Evolutionary conservation across 35 echinoderm and acorn worm genomes (phyloP).

Genomic region (Heliocidaris tuberculata): DNA sequence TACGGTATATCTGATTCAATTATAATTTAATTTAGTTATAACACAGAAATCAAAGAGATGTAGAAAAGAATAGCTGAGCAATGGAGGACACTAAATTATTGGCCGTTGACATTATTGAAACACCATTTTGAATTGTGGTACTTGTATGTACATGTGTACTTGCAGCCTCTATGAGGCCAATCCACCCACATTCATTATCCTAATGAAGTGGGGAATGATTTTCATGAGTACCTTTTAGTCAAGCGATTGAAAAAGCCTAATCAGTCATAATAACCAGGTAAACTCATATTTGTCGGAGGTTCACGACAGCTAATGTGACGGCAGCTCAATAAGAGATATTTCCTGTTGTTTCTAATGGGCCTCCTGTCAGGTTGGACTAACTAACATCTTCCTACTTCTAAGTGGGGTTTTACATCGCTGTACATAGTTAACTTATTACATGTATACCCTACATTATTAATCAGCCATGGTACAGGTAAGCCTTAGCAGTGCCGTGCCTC

Average conservation of each 20-base stretch:
- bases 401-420: not conserved
- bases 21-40: too few species aligned
- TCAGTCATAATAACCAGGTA: not conserved
- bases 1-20: too few species aligned
- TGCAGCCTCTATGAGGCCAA: not conserved
- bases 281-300: not conserved
- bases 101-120: too few species aligned
- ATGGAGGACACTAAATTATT: too few species aligned
- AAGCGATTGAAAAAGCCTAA: not conserved
- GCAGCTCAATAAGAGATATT: conserved; percentile 10
- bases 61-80: too few species aligned
- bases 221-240: not conserved
- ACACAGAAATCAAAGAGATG: too few species aligned
- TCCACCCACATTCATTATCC: not conserved
- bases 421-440: too few species aligned
- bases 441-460: not conserved
- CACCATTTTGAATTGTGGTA: too few species aligned
- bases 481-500: not conserved
- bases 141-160: not conserved
- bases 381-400: conserved; percentile 21
- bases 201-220: not conserved
- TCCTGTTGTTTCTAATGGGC: conserved; percentile 25
- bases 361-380: not conserved
- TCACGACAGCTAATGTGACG: not conserved
- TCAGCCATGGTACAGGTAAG: not conserved